A percentile compares a stretch with the other conserved stretches of the same genome.
Conservation (phyloP, 2,888 invertebrate genomes). For the Plusia festucae region DNA sequence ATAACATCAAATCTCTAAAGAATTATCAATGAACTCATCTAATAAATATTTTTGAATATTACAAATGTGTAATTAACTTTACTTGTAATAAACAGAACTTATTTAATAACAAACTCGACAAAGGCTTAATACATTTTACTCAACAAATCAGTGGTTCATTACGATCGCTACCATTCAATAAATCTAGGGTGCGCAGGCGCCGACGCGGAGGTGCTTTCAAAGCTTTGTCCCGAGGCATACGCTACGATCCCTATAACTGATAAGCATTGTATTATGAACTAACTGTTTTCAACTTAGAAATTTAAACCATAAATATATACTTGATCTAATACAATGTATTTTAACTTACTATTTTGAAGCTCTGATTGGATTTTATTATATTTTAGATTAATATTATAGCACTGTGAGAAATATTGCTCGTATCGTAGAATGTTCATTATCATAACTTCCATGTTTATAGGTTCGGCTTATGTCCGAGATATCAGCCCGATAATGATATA, state of each 20-base stretch:
- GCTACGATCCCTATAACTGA: conserved; percentile 55
- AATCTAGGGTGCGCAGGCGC: conserved; percentile 54
- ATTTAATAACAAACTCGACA: conserved; percentile 30
- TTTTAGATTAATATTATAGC: neutral
- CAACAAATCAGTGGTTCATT: conserved; percentile 71
- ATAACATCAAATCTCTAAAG: too few species aligned
- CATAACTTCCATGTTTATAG: neutral
- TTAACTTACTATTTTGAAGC: conserved; percentile 29
- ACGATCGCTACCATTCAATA: conserved; percentile 52
- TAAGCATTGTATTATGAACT: conserved; percentile 58
- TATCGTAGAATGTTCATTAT: neutral
- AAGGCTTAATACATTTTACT: conserved; percentile 61
- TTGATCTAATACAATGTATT: conserved; percentile 42
- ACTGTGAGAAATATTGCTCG: neutral
- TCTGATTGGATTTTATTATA: conserved; percentile 18
- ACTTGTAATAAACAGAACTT: conserved; percentile 18
- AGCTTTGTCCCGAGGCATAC: conserved; percentile 65
- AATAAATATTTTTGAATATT: neutral
- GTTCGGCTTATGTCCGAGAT: neutral
- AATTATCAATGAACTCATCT: too few species aligned
- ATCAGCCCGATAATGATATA: neutral
- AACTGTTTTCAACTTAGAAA: conserved; percentile 51
- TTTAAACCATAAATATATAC: conserved; percentile 51
- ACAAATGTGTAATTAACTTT: neutral
- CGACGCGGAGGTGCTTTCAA: conserved; percentile 56